Evolutionary conservation across 2,888 invertebrate species (phyloP).

Genomic region (Epinotia nisella): DNA sequence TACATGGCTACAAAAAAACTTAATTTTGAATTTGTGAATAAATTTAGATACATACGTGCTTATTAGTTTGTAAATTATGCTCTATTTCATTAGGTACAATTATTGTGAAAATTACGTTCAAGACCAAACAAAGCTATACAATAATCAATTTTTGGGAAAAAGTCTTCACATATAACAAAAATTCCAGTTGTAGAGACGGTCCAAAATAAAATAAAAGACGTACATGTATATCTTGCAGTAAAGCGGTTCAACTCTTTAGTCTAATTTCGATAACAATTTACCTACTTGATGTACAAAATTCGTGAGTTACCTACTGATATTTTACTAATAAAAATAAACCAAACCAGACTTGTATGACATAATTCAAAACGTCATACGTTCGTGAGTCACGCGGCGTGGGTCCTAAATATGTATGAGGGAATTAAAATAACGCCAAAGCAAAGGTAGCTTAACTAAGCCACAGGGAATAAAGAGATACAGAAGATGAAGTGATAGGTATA

Average conservation of each 20-base stretch:
- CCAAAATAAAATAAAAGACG: too few relatives aligned
- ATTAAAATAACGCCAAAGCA: constrained; percentile 72
- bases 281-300: neutral
- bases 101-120: too few relatives aligned
- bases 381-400: constrained; percentile 65
- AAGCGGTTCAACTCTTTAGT: too few relatives aligned
- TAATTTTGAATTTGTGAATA: neutral
- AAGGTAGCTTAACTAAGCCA: constrained; percentile 55
- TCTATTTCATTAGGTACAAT: too few relatives aligned
- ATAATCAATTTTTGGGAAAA: too few relatives aligned
- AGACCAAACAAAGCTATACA: too few relatives aligned
- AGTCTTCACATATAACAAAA: too few relatives aligned
- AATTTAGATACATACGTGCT: neutral
- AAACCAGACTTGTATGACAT: constrained; percentile 49
- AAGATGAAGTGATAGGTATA: neutral
- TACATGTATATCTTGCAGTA: too few relatives aligned
- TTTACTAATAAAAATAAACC: constrained; percentile 15
- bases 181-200: too few relatives aligned
- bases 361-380: constrained; percentile 58
- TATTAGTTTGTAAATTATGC: too few relatives aligned
- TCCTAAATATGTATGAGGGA: constrained; percentile 75
- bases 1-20: neutral
- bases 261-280: too few relatives aligned
- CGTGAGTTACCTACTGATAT: neutral
- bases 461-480: constrained; percentile 16